These are phyloP conservation scores for Leptoclinus maculatus DNA, from an alignment of 2,797 vertebrate species.

Conservation along the genomic window DNA sequence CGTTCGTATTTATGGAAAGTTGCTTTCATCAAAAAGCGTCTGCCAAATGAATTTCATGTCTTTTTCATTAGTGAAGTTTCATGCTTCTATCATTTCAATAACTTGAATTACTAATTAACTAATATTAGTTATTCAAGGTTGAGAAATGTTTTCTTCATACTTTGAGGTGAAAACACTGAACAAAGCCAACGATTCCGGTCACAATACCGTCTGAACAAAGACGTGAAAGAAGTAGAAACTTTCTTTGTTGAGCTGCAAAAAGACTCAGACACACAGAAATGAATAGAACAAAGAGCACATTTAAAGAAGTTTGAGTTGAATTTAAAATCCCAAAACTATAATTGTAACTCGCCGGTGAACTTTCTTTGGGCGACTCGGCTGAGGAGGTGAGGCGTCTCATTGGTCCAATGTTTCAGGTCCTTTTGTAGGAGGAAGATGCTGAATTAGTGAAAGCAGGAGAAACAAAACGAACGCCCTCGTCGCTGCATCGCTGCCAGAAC, in stretches of 20 bases:
- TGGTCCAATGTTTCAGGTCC: slow-evolving; percentile 41
- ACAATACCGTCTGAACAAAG: neutral
- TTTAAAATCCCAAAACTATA: too few relatives aligned
- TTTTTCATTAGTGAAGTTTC: neutral
- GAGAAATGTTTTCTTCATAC: neutral
- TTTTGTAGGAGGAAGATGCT: slow-evolving; percentile 59
- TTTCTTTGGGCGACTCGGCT: neutral
- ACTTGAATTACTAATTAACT: neutral
- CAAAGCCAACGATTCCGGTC: too few relatives aligned
- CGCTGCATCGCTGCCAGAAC: slow-evolving; percentile 59
- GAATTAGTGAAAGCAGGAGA: slow-evolving; percentile 66
- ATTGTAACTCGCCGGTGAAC: slow-evolving; percentile 13
- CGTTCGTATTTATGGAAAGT: too few relatives aligned
- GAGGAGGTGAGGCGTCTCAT: slow-evolving; percentile 23
- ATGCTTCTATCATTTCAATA: neutral
- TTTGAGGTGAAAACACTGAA: neutral
- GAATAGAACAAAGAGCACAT: too few relatives aligned
- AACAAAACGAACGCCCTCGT: slow-evolving; percentile 67
- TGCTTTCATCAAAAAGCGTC: neutral
- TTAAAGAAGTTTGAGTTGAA: too few relatives aligned
- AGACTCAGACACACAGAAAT: too few relatives aligned
- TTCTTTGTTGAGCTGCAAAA: too few relatives aligned
- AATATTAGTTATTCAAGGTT: neutral
- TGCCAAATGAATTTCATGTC: neutral
- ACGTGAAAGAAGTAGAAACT: neutral